Percentiles rank a stretch among this genome's conserved stretches.
phyloP scores from a whole-genome alignment of 2,113 vertebrate species.

The Chaetodon trifascialis region DNA sequence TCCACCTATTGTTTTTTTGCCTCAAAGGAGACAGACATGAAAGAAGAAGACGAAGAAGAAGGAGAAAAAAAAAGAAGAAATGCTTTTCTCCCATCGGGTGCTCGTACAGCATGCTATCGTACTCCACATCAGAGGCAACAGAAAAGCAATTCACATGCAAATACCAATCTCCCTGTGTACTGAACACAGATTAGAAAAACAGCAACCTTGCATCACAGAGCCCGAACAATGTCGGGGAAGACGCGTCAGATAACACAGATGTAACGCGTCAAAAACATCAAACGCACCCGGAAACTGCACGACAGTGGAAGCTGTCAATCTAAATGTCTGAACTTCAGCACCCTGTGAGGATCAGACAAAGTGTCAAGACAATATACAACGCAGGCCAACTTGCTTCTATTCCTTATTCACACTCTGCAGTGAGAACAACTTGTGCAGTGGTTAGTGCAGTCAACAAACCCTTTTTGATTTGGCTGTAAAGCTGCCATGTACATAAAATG shows the following conservation, averaged over 20 bases:
- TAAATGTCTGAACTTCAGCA: conserved; percentile 50
- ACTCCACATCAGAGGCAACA: conserved; percentile 69
- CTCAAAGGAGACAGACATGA: conserved; percentile 61
- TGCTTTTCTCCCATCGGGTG: conserved; percentile 27
- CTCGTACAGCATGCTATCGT: conserved; percentile 54
- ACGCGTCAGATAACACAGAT: conserved; percentile 66
- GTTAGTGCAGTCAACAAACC: conserved; percentile 48
- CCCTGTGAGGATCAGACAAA: conserved; percentile 59
- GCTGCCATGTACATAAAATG: conserved; percentile 44
- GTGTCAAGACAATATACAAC: conserved; percentile 40
- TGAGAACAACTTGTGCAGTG: conserved; percentile 2
- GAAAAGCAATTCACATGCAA: conserved; percentile 81
- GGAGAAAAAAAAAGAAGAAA: background rate
- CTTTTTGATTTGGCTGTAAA: conserved; percentile 35
- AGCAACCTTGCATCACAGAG: conserved; percentile 66
- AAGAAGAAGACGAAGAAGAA: conserved; percentile 6
- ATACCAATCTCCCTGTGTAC: conserved; percentile 61
- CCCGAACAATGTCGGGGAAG: conserved; percentile 63
- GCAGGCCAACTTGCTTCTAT: conserved; percentile 22
- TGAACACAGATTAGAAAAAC: conserved; percentile 69
- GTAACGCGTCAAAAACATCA: conserved; percentile 51
- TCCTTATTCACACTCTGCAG: conserved; percentile 41
- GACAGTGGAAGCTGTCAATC: conserved; percentile 62
- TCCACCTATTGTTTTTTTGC: conserved; percentile 46
- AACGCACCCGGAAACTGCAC: conserved; percentile 39